Conservation (phyloP, 2,888 invertebrate species). For the Coenonympha arcania region DNA sequence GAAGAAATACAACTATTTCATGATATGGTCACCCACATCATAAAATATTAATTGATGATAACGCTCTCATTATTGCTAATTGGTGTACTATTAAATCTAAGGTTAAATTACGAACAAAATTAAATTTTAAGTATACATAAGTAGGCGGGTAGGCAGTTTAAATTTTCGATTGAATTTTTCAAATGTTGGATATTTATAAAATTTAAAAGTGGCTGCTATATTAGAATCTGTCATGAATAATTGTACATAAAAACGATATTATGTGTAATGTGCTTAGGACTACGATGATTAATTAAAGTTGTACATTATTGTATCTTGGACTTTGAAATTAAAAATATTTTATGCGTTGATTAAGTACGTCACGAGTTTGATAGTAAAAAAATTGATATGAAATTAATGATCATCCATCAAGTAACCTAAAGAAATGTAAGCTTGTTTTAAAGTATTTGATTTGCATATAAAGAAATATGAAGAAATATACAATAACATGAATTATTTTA, state of each 20-base stretch:
- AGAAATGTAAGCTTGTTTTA: too few relatives aligned
- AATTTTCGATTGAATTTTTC: slow-evolving; percentile 16
- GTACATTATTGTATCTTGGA: neutral
- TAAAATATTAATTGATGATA: too few relatives aligned
- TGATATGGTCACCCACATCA: too few relatives aligned
- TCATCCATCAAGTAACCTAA: too few relatives aligned
- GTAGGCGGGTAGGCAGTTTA: too few relatives aligned
- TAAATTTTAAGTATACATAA: neutral
- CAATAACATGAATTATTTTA: too few relatives aligned
- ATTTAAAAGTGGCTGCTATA: neutral
- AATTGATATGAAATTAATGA: too few relatives aligned
- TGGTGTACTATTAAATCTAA: neutral
- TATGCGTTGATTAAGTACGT: neutral
- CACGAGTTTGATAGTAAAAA: neutral
- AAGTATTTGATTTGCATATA: too few relatives aligned
- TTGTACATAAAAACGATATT: neutral
- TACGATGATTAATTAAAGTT: neutral
- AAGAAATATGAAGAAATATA: too few relatives aligned
- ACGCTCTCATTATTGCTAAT: neutral
- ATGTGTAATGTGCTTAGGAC: too few relatives aligned
- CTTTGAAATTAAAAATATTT: neutral
- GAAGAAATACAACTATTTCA: too few relatives aligned
- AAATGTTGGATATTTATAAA: slow-evolving; percentile 10
- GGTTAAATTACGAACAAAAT: neutral
- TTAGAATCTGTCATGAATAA: neutral